Percentiles rank a stretch among this genome's conserved stretches.
Evolutionary conservation across 2,888 invertebrate species (phyloP).

Genomic region (Apotomis betuletana): DNA sequence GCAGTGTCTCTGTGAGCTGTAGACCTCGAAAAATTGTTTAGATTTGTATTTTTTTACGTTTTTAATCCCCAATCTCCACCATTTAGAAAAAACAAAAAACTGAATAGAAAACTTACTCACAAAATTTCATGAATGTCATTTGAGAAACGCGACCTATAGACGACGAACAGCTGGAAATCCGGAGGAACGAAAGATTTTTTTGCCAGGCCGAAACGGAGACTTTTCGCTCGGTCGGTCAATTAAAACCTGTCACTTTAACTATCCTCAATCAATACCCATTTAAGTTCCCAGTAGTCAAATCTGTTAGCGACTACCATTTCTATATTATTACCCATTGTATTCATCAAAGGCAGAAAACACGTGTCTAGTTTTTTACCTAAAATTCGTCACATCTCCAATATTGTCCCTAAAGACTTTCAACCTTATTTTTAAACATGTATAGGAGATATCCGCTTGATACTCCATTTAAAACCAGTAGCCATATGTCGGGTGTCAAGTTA

Average conservation of each 20-base stretch:
- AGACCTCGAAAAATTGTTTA: too few species aligned
- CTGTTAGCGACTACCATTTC: constrained; percentile 15
- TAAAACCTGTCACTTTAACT: not conserved
- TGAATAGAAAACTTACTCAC: too few species aligned
- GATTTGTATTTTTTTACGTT: too few species aligned
- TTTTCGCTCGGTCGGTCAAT: not conserved
- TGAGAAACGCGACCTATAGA: too few species aligned
- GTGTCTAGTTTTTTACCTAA: constrained; percentile 20
- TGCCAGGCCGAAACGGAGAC: too few species aligned
- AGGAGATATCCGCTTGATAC: constrained; percentile 55
- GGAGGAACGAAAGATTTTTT: too few species aligned
- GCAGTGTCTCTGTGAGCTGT: too few species aligned
- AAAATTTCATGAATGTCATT: too few species aligned
- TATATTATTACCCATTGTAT: constrained; percentile 30
- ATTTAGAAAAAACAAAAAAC: too few species aligned
- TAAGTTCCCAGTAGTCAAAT: constrained; percentile 17
- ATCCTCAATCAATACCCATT: constrained; percentile 13
- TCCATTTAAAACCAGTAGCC: constrained; percentile 65
- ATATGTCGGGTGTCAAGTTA: constrained; percentile 61
- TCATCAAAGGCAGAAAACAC: constrained; percentile 27
- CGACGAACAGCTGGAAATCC: too few species aligned
- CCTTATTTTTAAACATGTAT: not conserved
- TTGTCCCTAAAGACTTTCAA: not conserved
- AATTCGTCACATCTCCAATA: constrained; percentile 16
- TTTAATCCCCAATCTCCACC: too few species aligned